A percentile compares a stretch with the other conserved stretches of the same genome.
phyloP scores from a whole-genome alignment of 2,888 invertebrate genomes.

The Drosophila affinis region DNA sequence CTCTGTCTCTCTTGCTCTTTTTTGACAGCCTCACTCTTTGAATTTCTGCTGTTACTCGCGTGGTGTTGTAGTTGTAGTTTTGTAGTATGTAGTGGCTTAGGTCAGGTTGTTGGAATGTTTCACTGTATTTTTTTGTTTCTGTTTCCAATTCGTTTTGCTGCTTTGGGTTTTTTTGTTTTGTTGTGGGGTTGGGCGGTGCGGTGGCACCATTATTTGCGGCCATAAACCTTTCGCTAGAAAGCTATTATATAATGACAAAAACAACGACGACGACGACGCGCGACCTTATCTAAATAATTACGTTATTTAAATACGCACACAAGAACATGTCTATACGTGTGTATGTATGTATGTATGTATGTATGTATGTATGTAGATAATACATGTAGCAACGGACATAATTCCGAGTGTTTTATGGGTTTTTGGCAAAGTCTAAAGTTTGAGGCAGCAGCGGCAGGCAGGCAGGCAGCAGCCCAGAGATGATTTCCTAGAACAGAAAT shows the following conservation, averaged over 20 bases:
- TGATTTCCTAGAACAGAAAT: conserved; percentile 23
- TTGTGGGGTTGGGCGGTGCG: background rate
- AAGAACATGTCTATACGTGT: background rate
- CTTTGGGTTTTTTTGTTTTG: conserved; percentile 13
- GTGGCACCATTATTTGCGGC: conserved; percentile 58
- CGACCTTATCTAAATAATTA: conserved; percentile 51
- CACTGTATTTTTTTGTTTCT: conserved; percentile 16
- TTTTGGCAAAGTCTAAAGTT: conserved; percentile 7
- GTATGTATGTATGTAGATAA: background rate
- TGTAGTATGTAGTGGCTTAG: conserved; percentile 37
- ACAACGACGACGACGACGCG: conserved; percentile 19
- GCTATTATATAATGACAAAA: conserved; percentile 49
- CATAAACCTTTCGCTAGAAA: conserved; percentile 45
- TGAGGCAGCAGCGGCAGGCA: background rate
- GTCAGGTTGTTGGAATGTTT: conserved; percentile 41
- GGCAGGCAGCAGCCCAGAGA: background rate
- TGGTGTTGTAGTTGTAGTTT: conserved; percentile 25
- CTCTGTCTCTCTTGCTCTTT: conserved; percentile 38
- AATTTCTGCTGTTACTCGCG: conserved; percentile 8
- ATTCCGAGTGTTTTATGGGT: conserved; percentile 1
- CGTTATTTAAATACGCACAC: conserved; percentile 29
- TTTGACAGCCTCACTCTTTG: conserved; percentile 35
- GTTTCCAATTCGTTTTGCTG: conserved; percentile 7
- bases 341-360: background rate
- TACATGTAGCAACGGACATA: background rate